Conservation (phyloP, 2,888 invertebrate species). For the Petrolisthes manimaculis region DNA sequence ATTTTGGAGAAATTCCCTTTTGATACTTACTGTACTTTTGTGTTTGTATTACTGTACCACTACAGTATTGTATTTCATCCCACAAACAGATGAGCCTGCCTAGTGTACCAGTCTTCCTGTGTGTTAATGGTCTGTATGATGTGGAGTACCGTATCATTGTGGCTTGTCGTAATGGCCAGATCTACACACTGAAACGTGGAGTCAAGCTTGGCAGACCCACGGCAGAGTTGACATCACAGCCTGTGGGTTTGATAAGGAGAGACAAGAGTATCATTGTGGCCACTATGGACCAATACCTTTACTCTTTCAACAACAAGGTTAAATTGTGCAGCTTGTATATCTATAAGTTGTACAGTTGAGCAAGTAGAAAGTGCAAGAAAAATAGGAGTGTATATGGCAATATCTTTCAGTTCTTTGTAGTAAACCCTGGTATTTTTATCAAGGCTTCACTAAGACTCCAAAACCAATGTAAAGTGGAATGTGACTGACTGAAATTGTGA, state of each 20-base stretch:
- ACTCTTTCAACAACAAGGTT: conserved; percentile 87
- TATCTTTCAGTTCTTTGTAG: too few species aligned
- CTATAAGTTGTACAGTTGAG: background rate
- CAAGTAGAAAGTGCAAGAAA: too few species aligned
- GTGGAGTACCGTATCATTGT: conserved; percentile 91
- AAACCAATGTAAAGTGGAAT: too few species aligned
- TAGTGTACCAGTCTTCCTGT: conserved; percentile 81
- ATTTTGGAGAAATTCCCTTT: too few species aligned
- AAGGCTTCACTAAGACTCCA: too few species aligned
- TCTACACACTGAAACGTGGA: conserved; percentile 65
- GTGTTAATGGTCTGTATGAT: conserved; percentile 79
- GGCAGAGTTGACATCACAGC: conserved; percentile 79
- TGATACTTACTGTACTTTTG: too few species aligned
- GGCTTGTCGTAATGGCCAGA: conserved; percentile 79
- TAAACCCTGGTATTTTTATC: too few species aligned
- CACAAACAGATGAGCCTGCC: conserved; percentile 69
- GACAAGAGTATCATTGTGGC: conserved; percentile 85
- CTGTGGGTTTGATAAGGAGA: conserved; percentile 81
- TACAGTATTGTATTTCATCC: too few species aligned
- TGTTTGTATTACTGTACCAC: too few species aligned
- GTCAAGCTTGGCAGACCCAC: conserved; percentile 68
- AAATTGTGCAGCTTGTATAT: conserved; percentile 18
- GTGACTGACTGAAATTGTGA: too few species aligned
- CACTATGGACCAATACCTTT: conserved; percentile 83
- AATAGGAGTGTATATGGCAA: too few species aligned